Base-by-base conservation (phyloP, 2,113 vertebrate genomes). In the Rhinolophus ferrumequinum region DNA sequence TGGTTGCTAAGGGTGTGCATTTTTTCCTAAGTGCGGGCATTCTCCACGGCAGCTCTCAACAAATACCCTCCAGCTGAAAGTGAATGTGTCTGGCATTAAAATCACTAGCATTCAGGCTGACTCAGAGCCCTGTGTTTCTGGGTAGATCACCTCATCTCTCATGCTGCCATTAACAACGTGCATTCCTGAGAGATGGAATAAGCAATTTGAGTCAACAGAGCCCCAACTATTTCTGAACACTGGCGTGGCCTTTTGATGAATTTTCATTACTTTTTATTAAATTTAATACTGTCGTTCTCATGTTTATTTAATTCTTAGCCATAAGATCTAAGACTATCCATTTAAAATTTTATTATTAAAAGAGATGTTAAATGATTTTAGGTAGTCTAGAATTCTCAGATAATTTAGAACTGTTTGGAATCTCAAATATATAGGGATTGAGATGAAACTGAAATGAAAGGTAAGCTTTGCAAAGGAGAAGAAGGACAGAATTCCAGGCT, bases 21-120 rank as follows among this genome's bases (percentile, higher is more conserved):
- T 94, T 96, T 76, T 91, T 75, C 33, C 95, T 64, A 67, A 97
- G 89, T 85, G 89, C 96, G 93, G 66, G 73, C 87, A 92, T 96
- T 97, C 93, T 97, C 92, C 94, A 79, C 35, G 26, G 97, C 83
- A 94, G 95, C 89, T 96, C 93, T 90, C 94, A 93, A 95, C 92
- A 97, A 97, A 97, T 85, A 87, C 94, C 84, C 95, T 97, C 94
- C 94, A 97, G 97, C 94, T 95, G 95, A 96, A 95, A 96, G 95
- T 73, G 92, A 75, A 95, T 97, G 93, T 97, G 97, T 97, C 95
- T 96, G 89, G 96, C 94, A 95, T 97, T 93, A 82, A 97, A 97
- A 96, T 97, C 58, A 50, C 73, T 56, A 69, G 83, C 82, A 62
- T 83, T 83, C 79, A 81, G 87, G 75, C 83, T 97, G 94, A 97